phyloP scores from a whole-genome alignment of 2,113 vertebrate species.

The Deroptyus accipitrinus region DNA sequence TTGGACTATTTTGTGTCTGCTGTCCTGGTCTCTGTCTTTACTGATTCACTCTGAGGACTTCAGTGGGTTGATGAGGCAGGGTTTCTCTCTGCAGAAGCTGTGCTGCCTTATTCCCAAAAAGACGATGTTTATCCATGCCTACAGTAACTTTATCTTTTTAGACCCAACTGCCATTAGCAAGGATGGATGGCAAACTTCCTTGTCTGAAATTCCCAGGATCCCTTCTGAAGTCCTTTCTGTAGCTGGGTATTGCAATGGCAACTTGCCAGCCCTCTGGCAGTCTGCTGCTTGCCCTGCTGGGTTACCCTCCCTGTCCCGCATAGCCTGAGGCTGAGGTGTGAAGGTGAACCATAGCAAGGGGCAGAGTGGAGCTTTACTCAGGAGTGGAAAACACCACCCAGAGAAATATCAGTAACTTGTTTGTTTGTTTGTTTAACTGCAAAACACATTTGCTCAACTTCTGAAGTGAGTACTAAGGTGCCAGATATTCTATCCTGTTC shows the following conservation, averaged over 20 bases:
- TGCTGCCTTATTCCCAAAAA: not conserved
- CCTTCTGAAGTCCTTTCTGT: not conserved
- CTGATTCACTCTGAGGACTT: not conserved
- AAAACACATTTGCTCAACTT: not conserved
- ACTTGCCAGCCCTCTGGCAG: not conserved
- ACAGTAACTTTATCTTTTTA: not conserved
- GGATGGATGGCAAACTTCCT: not conserved
- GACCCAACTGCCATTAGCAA: not conserved
- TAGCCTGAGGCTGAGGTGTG: not conserved
- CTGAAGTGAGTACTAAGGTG: not conserved
- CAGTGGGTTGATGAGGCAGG: not conserved
- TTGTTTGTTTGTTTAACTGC: not conserved
- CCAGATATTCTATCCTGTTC: not conserved
- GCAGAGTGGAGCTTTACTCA: not conserved
- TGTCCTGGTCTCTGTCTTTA: not conserved
- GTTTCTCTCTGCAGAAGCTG: not conserved
- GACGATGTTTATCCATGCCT: not conserved
- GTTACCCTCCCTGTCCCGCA: rapidly evolving
- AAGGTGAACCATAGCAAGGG: not conserved
- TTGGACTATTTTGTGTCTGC: not conserved
- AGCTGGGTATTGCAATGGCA: not conserved
- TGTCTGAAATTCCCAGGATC: not conserved
- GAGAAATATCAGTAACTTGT: not conserved
- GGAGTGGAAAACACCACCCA: not conserved
- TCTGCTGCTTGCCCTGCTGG: not conserved